These are phyloP conservation scores for Kryphioiulus occultus DNA, from an alignment of 2,888 invertebrate species.

Conservation along the genomic window DNA sequence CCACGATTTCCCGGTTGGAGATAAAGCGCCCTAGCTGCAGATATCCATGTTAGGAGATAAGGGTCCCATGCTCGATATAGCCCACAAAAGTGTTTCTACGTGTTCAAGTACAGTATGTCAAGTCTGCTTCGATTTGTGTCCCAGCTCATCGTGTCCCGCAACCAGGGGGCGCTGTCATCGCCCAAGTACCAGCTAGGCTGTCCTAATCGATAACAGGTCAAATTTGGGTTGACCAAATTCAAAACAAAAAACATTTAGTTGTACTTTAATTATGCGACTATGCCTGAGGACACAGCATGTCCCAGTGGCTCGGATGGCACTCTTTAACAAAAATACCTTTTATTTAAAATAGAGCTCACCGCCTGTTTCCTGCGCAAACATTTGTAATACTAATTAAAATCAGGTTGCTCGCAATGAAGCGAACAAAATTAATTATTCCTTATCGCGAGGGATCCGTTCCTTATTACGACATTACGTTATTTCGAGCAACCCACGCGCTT, in stretches of 20 bases:
- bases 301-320: neutral
- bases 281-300: neutral
- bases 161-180: too few species aligned
- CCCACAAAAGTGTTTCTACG: neutral
- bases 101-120: too few species aligned
- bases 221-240: neutral
- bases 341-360: neutral
- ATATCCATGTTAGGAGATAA: neutral
- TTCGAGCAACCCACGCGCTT: too few species aligned
- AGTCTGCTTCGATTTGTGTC: too few species aligned
- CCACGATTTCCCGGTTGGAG: neutral
- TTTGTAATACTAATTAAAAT: slow-evolving; percentile 29
- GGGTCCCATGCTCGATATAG: neutral
- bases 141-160: too few species aligned
- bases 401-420: neutral
- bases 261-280: neutral
- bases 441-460: neutral
- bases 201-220: too few species aligned
- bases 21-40: neutral
- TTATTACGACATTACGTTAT: too few species aligned
- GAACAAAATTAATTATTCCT: neutral
- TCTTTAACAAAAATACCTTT: neutral
- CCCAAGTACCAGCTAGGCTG: too few species aligned
- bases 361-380: neutral
- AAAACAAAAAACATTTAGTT: neutral